A percentile compares a stretch with the other conserved stretches of the same genome.
These are phyloP conservation scores for Micrastur ruficollis DNA, from an alignment of 2,797 vertebrate species.

Conservation along the genomic window DNA sequence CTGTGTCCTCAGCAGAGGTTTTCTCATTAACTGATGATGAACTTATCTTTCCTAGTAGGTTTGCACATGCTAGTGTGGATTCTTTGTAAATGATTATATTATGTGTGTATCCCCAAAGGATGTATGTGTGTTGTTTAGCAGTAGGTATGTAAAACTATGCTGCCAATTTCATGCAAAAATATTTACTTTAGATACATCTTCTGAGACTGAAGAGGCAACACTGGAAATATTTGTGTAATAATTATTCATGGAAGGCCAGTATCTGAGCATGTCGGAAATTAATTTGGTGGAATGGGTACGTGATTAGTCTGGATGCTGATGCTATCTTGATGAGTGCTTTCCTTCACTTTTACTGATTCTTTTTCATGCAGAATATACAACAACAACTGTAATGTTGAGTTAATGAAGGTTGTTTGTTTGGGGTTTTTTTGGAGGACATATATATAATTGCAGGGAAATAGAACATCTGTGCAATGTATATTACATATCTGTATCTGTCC, in stretches of 20 bases:
- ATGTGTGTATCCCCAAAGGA: background rate
- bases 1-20: background rate
- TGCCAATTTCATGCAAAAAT: background rate
- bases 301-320: conserved; percentile 3
- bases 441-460: conserved; percentile 60
- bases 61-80: background rate
- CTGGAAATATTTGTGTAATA: background rate
- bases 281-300: background rate
- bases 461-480: conserved; percentile 62
- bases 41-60: background rate
- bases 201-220: background rate
- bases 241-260: background rate
- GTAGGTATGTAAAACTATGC: background rate
- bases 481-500: conserved; percentile 36
- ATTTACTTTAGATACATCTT: background rate
- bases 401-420: conserved; percentile 33
- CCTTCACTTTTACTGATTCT: background rate
- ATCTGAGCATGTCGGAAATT: background rate
- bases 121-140: background rate
- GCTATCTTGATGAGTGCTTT: background rate
- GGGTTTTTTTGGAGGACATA: conserved; percentile 17
- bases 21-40: background rate
- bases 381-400: conserved; percentile 24
- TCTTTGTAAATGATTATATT: background rate
- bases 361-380: conserved; percentile 13